Conservation (phyloP, 2,888 invertebrate species). For the Ceriagrion tenellum region DNA sequence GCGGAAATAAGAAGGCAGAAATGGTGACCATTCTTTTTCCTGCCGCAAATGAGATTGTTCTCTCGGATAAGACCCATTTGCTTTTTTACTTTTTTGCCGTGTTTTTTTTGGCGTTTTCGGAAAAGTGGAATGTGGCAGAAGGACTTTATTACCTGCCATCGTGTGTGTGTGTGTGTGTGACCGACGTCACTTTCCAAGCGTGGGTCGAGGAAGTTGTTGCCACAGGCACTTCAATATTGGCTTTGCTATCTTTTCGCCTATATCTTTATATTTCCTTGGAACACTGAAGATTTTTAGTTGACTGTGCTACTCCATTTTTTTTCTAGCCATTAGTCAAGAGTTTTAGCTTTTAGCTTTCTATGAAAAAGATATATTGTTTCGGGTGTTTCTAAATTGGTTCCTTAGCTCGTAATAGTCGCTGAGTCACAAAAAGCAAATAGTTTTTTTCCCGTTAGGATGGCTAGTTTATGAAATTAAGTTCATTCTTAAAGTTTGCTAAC, state of each 20-base stretch:
- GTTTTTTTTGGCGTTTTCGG: neutral
- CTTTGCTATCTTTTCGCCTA: neutral
- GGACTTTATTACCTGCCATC: neutral
- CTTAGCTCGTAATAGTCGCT: too few relatives aligned
- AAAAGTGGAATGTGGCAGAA: neutral
- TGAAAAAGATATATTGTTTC: too few relatives aligned
- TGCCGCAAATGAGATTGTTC: conserved; percentile 3
- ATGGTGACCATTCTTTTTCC: conserved; percentile 32
- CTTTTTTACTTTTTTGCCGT: neutral
- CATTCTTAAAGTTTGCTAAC: too few relatives aligned
- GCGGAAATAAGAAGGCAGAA: neutral
- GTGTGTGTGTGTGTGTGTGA: neutral
- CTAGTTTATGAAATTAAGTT: too few relatives aligned
- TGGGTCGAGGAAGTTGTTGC: neutral
- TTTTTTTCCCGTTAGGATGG: too few relatives aligned
- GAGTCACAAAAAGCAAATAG: too few relatives aligned
- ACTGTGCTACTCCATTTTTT: neutral
- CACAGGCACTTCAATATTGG: neutral
- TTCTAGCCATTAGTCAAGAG: neutral
- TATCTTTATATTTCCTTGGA: neutral
- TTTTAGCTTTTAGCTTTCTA: neutral
- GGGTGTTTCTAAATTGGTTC: too few relatives aligned
- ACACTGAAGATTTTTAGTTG: neutral
- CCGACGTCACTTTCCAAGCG: neutral
- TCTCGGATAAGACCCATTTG: neutral